phyloP scores from a whole-genome alignment of 1,140 invertebrate species.

The Monomorium pharaonis region DNA sequence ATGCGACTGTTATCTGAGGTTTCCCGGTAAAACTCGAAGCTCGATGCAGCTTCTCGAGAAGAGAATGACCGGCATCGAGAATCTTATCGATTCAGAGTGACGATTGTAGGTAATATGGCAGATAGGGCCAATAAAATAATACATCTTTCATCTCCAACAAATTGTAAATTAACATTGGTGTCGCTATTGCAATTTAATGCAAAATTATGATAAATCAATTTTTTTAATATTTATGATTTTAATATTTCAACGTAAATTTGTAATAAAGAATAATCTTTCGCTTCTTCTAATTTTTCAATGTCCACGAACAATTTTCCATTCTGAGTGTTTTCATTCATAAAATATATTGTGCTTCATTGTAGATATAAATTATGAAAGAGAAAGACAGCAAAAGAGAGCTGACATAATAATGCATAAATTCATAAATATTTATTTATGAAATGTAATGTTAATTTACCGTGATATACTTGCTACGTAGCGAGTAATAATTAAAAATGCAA shows the following conservation, averaged over 20 bases:
- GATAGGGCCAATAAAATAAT: background rate
- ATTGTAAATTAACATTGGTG: background rate
- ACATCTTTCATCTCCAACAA: background rate
- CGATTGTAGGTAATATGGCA: background rate
- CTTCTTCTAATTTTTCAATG: background rate
- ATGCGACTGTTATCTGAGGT: constrained; percentile 46
- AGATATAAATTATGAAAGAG: background rate
- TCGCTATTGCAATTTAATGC: background rate
- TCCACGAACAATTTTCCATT: background rate
- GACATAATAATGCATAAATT: background rate
- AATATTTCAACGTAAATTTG: background rate
- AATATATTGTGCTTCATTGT: background rate
- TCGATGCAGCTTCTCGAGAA: constrained; percentile 13
- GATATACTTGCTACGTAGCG: background rate
- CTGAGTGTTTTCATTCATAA: background rate
- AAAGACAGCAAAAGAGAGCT: background rate
- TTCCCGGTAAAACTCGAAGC: constrained; percentile 9
- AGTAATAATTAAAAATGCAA: constrained; percentile 21
- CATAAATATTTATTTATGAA: background rate
- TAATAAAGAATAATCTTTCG: background rate
- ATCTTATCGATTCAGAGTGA: background rate
- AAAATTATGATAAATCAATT: background rate
- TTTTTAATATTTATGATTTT: background rate
- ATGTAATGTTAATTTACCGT: background rate
- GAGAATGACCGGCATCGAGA: constrained; percentile 5